Percentiles rank a stretch among this genome's conserved stretches.
These are phyloP conservation scores for Mizuhopecten yessoensis DNA, from an alignment of 1,140 invertebrate species.

Conservation along the genomic window DNA sequence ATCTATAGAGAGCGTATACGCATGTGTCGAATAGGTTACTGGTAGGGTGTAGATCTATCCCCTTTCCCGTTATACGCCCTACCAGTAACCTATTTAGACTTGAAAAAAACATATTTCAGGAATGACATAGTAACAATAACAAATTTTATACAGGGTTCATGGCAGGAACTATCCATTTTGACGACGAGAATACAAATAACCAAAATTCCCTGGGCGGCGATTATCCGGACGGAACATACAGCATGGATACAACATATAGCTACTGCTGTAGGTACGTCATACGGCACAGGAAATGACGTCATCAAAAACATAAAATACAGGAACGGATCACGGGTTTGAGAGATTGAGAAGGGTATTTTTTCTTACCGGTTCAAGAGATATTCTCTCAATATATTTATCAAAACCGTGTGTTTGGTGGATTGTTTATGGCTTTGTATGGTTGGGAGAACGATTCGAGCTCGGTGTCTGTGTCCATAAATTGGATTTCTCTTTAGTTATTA, in stretches of 20 bases:
- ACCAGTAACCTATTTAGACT: neutral
- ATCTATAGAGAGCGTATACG: too few relatives aligned
- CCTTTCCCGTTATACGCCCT: neutral
- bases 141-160: neutral
- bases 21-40: too few relatives aligned
- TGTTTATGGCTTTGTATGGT: neutral
- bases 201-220: neutral
- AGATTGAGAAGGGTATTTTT: neutral
- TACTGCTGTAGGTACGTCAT: constrained; percentile 29
- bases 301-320: neutral
- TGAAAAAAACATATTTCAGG: neutral
- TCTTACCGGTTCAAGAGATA: neutral
- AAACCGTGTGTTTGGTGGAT: neutral
- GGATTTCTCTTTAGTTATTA: too few relatives aligned
- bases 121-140: neutral
- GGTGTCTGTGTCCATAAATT: too few relatives aligned
- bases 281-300: neutral
- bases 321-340: neutral
- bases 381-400: too few relatives aligned
- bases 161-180: constrained; percentile 16
- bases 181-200: too few relatives aligned
- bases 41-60: too few relatives aligned
- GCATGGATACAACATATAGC: neutral
- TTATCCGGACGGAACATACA: constrained; percentile 18
- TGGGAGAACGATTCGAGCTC: too few relatives aligned